Evolutionary conservation across 1,140 invertebrate species (phyloP), one percentile per base, ranked within the genome.

Genomic region (Diprion similis): DNA sequence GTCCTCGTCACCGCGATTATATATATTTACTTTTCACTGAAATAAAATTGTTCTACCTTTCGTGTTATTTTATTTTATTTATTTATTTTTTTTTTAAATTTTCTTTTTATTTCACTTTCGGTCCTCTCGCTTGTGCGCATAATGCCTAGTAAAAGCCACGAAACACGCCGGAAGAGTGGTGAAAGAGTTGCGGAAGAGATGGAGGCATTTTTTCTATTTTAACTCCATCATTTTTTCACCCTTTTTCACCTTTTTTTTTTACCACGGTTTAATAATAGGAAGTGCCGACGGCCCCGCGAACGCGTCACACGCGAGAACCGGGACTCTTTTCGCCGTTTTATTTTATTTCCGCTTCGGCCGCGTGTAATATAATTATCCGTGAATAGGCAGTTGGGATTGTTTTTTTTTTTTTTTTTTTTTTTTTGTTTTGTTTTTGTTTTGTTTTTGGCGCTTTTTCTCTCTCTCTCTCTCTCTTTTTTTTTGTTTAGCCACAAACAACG

Each of bases 251-350:
- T 37, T 17, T 59, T 59, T 59, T 59, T 59, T 9, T 0, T 6
- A 59, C n/a, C 51, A 59, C 51, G 51, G 51, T 59, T 59, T 59
- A 59, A 59, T 59, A 59, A 59, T 59, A 59, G 51, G 24, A 37
- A 6, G 24, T 37, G 24, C 24, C 51, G n/a, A 17, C 51, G 51
- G 6, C 51, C n/a, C n/a, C 24, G 24, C 24, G 24, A 37, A 37
- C 24, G 24, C 24, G 24, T 37, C 6, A 37, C 24, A 37, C n/a
- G 51, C n/a, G 51, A 59, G 51, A 59, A 6, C 51, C 51, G 51
- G 11, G 11, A 8, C n/a, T 59, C 9, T 59, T 59, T 59, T 59
- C 51, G 51, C 11, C 6, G 51, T 59, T 59, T 59, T 59, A 13
- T 59, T n/a, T 59, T 59, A 59, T 59, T 59, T 59, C 51, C 11